Evolutionary conservation across 2,797 vertebrate species (phyloP), one percentile per base, ranked within the genome.

Genomic region (Myotis planiceps): DNA sequence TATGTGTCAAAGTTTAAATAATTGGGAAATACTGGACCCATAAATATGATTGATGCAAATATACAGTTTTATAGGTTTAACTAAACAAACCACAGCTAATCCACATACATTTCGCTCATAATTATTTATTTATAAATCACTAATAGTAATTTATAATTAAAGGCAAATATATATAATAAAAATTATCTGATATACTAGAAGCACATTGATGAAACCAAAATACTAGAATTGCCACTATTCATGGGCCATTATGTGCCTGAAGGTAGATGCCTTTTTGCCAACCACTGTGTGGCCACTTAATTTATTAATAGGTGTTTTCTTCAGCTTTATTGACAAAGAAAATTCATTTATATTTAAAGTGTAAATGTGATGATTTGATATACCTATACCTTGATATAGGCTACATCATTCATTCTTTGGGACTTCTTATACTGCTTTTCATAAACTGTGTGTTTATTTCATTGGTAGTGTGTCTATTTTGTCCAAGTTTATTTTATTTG

Each of bases 231-330:
- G 1, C 18, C n/a, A 32, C 60, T 55, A 3, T 29, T 19, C 8
- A 13, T 2, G 12, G 9, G 0, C 47, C 29, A n/a, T 14, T 0
- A 15, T 6, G 1, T 49, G 18, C 0, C 14, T 37, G 15, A 63
- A 55, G 8, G 14, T 16, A 37, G 9, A 49, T 18, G 2, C 3
- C 12, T 9, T 18, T 85, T 74, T 25, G 12, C 18, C 19, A 83
- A 82, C 5, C 2, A 27, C 2, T 39, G 4, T 34, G 27, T 74
- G 14, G 18, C 71, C 4, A 19, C 71, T 39, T 23, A 27, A 47
- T 86, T 82, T 71, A 21, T 49, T 55, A 74, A 4, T 8, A 71
- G 25, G 53, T 80, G 14, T 58, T 51, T 66, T 34, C 65, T 83
- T 55, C 2, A 32, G 69, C 21, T 53, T 75, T 75, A 68, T 12